Conservation (phyloP, 2,113 vertebrate species). For the Benitochromis conjunctus region DNA sequence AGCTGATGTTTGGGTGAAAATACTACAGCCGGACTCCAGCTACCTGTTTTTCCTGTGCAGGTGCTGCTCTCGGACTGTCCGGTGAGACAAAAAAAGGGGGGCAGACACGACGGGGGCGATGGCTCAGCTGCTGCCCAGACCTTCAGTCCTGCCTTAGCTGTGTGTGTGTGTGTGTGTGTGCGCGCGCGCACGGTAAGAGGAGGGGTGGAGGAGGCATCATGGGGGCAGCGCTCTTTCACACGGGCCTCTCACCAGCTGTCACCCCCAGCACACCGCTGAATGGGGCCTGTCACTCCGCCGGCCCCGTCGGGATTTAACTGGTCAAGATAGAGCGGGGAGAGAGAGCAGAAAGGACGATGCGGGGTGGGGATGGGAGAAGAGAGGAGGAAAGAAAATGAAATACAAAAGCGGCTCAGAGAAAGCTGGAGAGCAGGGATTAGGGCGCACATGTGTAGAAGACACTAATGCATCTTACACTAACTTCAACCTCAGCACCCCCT, state of each 20-base stretch:
- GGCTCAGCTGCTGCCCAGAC: constrained; percentile 41
- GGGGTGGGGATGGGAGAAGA: constrained; percentile 17
- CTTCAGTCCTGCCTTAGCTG: background rate
- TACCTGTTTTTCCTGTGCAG: background rate
- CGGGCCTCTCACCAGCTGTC: constrained; percentile 92
- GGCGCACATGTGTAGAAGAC: constrained; percentile 87
- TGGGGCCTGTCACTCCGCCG: constrained; percentile 90
- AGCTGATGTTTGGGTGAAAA: background rate
- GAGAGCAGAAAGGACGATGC: constrained; percentile 70
- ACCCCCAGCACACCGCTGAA: constrained; percentile 90
- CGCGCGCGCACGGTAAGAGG: background rate
- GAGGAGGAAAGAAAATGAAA: constrained; percentile 64
- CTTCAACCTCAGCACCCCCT: constrained; percentile 71
- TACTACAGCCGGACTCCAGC: background rate
- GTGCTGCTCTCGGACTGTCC: background rate
- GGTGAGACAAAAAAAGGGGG: background rate
- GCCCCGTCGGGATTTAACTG: constrained; percentile 89
- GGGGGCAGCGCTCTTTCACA: constrained; percentile 81
- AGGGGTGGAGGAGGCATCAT: constrained; percentile 28
- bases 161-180: background rate
- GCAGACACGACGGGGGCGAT: background rate
- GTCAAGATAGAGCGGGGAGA: constrained; percentile 53
- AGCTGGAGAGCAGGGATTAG: constrained; percentile 81
- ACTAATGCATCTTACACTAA: constrained; percentile 88
- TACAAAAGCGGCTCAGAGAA: constrained; percentile 63